These are phyloP conservation scores for Phrixothrix hirtus DNA, from an alignment of 2,888 invertebrate genomes.

Conservation along the genomic window DNA sequence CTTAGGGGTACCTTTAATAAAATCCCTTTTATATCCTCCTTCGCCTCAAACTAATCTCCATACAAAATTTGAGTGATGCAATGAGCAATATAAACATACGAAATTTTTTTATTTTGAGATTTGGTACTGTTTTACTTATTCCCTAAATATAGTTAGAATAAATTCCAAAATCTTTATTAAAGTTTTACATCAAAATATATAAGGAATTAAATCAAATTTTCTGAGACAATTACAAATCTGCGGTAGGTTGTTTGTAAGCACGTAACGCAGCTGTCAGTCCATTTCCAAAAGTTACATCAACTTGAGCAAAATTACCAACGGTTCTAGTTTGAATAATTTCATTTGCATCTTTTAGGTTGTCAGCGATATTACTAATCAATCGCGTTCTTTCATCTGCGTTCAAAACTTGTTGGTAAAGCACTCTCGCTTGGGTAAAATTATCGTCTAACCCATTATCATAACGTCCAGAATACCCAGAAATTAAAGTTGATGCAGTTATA, in stretches of 20 bases:
- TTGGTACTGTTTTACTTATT: too few species aligned
- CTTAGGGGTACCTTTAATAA: too few species aligned
- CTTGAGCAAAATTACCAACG: conserved; percentile 77
- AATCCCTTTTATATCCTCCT: too few species aligned
- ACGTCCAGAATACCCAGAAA: conserved; percentile 76
- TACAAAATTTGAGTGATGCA: too few species aligned
- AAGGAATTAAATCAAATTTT: too few species aligned
- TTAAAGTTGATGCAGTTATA: conserved; percentile 61
- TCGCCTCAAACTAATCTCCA: too few species aligned
- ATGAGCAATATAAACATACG: too few species aligned
- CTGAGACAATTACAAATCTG: conserved; percentile 6
- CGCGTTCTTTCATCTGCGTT: conserved; percentile 72
- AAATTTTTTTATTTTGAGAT: too few species aligned
- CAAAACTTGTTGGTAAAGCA: conserved; percentile 80
- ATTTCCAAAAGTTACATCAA: conserved; percentile 78
- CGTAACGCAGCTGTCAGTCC: conserved; percentile 57
- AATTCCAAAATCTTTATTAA: too few species aligned
- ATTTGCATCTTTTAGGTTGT: conserved; percentile 75
- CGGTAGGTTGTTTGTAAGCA: not conserved
- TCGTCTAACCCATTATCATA: conserved; percentile 86
- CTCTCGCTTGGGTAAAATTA: conserved; percentile 84
- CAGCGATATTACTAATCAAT: conserved; percentile 78
- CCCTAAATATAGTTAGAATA: too few species aligned
- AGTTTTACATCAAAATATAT: too few species aligned
- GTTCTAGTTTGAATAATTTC: conserved; percentile 85